Evolutionary conservation across 1,140 invertebrate genomes (phyloP).

Genomic region (Hyposmocoma kahamanoa): DNA sequence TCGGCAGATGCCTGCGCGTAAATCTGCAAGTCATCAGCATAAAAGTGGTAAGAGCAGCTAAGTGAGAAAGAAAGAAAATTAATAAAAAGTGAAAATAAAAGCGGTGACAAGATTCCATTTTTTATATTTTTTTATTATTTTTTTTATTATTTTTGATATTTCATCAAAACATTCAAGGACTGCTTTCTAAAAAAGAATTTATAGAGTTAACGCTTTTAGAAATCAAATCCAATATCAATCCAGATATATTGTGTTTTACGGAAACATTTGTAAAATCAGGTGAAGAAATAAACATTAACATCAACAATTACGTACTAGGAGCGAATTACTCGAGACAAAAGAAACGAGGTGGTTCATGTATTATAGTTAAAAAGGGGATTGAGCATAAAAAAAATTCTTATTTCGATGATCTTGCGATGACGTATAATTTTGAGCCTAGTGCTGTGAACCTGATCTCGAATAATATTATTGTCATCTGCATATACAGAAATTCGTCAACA

Average conservation of each 20-base stretch:
- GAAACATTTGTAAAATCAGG: background rate
- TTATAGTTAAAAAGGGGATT: background rate
- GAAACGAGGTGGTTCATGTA: background rate
- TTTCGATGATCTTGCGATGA: background rate
- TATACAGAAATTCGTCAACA: background rate
- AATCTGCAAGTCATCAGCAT: too few relatives aligned
- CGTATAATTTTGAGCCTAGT: background rate
- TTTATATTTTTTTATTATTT: too few relatives aligned
- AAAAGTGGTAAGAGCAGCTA: too few relatives aligned
- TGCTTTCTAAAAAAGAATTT: background rate
- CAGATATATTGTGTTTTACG: background rate
- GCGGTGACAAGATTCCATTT: too few relatives aligned
- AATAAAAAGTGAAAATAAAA: too few relatives aligned
- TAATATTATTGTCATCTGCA: background rate
- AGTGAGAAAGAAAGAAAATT: too few relatives aligned
- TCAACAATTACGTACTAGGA: background rate
- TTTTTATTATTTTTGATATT: background rate
- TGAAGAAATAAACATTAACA: background rate
- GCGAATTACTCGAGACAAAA: background rate
- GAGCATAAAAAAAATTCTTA: background rate
- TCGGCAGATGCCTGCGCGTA: too few relatives aligned
- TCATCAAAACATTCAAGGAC: background rate
- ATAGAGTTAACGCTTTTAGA: background rate
- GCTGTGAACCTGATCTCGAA: background rate
- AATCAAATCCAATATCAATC: background rate